phyloP scores from a whole-genome alignment of 2,797 vertebrate genomes.

The Lagorchestes hirsutus region DNA sequence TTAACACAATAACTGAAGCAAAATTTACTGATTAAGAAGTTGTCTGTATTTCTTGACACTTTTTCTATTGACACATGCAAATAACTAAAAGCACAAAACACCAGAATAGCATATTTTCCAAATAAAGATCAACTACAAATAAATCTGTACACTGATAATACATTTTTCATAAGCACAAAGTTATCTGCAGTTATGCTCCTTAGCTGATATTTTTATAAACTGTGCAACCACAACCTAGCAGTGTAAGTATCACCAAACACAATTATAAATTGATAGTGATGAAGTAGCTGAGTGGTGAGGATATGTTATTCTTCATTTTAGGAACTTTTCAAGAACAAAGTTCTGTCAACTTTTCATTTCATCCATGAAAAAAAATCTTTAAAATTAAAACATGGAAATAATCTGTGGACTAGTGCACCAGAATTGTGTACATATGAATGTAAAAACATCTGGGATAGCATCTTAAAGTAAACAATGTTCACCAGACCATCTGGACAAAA shows the following conservation, averaged over 20 bases:
- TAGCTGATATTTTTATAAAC: not conserved
- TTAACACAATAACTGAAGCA: not conserved
- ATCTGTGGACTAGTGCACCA: constrained; percentile 84
- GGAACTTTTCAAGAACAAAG: constrained; percentile 63
- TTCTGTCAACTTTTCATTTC: constrained; percentile 49
- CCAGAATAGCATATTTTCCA: not conserved
- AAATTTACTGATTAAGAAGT: not conserved
- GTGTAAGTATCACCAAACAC: not conserved
- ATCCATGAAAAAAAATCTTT: constrained; percentile 46
- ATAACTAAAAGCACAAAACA: not conserved
- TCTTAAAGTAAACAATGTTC: constrained; percentile 99
- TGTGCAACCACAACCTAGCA: not conserved
- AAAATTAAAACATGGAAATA: constrained; percentile 81
- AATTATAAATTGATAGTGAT: not conserved
- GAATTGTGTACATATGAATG: constrained; percentile 86
- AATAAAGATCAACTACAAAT: not conserved
- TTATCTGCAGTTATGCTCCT: not conserved
- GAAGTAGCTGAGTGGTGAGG: not conserved
- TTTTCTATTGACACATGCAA: not conserved
- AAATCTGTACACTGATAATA: not conserved
- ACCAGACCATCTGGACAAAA: constrained; percentile 97
- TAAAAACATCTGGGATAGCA: constrained; percentile 95
- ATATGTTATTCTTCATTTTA: constrained; percentile 17
- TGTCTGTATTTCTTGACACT: not conserved
- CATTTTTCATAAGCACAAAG: not conserved